phyloP scores from a whole-genome alignment of 1,140 invertebrate species.

The Hormaphis cornu region DNA sequence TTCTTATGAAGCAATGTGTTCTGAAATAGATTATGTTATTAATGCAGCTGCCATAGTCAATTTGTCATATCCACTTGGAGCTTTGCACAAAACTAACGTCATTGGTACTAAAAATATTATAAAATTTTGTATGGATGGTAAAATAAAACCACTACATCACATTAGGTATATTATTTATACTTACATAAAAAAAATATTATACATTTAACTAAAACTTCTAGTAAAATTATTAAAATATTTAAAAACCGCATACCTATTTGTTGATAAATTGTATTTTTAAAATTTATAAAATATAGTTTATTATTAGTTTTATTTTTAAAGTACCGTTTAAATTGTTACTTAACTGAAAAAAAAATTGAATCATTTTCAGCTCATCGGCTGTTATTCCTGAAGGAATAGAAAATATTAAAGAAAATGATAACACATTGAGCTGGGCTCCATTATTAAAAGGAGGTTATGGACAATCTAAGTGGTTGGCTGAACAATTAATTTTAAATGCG shows the following conservation, averaged over 20 bases:
- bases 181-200: too few species aligned
- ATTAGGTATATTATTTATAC: conserved; percentile 37
- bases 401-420: conserved; percentile 42
- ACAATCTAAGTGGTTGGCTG: conserved; percentile 49
- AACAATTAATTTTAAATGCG: conserved; percentile 44
- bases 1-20: conserved; percentile 44
- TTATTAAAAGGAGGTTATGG: conserved; percentile 45
- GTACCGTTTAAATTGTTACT: background rate
- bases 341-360: background rate
- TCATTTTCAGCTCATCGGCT: conserved; percentile 43
- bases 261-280: too few species aligned
- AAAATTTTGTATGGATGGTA: conserved; percentile 45
- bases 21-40: conserved; percentile 47
- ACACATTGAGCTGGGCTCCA: conserved; percentile 39
- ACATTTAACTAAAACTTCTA: too few species aligned
- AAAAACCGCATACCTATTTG: too few species aligned
- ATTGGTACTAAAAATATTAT: conserved; percentile 47
- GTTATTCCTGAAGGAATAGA: conserved; percentile 44
- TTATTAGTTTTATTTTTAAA: too few species aligned
- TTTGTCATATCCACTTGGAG: conserved; percentile 46
- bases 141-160: conserved; percentile 48
- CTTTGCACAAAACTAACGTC: conserved; percentile 46
- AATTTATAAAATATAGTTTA: too few species aligned
- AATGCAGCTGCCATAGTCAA: conserved; percentile 49
- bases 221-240: too few species aligned